phyloP scores from a whole-genome alignment of 2,797 vertebrate species.

The Threskiornis aethiopicus region DNA sequence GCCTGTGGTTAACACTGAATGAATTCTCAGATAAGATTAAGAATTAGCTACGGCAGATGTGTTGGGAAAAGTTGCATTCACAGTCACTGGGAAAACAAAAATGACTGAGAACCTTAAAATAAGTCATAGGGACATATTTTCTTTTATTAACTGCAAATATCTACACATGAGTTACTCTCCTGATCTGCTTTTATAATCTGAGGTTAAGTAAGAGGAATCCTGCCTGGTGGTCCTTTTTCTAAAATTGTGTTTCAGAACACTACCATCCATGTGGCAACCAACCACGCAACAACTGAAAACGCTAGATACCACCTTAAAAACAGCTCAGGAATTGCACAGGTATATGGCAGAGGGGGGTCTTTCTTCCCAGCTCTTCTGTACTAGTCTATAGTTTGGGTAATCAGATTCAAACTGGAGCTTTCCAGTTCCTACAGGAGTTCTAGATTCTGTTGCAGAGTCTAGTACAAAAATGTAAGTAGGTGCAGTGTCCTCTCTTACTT shows the following conservation, averaged over 20 bases:
- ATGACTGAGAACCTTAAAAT: background rate
- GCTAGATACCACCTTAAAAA: background rate
- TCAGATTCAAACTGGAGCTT: background rate
- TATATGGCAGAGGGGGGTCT: background rate
- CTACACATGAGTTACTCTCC: background rate
- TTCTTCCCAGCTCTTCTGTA: background rate
- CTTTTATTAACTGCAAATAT: background rate
- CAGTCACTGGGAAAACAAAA: background rate
- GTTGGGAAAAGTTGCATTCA: background rate
- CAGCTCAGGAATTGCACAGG: background rate
- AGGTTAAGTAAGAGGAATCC: background rate
- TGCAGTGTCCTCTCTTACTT: background rate
- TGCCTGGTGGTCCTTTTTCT: background rate
- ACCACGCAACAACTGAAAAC: background rate
- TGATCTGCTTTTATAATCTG: background rate
- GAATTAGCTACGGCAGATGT: background rate
- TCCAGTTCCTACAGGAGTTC: background rate
- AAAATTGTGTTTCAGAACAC: background rate
- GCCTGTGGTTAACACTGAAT: background rate
- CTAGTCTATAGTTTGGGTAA: too few species aligned
- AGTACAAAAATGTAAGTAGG: background rate
- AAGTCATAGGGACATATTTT: fast-evolving
- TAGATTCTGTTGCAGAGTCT: background rate
- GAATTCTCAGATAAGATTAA: conserved; percentile 4
- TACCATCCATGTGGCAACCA: fast-evolving